Conservation (phyloP, 2,888 invertebrate species). For the Smittia sp. region DNA sequence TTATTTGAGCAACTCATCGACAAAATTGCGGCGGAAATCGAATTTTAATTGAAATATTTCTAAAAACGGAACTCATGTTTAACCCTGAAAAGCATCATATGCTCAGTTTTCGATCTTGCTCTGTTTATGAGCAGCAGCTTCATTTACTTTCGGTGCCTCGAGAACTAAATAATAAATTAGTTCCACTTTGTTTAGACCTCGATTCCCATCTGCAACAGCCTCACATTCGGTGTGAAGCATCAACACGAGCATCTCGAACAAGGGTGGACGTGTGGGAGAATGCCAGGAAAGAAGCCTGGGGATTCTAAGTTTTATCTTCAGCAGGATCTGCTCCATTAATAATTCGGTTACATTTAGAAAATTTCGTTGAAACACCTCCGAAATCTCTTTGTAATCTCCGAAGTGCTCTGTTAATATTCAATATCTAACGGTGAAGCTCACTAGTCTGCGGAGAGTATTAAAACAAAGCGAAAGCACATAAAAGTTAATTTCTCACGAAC, state of each 20-base stretch:
- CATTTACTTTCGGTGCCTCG: not conserved
- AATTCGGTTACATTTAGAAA: not conserved
- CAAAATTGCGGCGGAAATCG: no score
- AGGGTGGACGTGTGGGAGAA: no score
- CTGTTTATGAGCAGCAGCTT: not conserved
- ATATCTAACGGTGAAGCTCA: no score
- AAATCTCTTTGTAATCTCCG: not conserved
- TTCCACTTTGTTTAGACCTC: not conserved
- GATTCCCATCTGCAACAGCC: not conserved
- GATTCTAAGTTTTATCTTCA: no score
- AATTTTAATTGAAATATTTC: no score
- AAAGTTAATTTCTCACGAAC: conserved; percentile 22
- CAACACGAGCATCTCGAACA: not conserved
- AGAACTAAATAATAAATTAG: not conserved
- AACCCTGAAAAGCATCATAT: no score
- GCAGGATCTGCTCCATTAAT: not conserved
- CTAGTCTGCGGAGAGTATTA: no score
- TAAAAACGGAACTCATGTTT: no score
- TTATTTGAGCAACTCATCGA: no score
- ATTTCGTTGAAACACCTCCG: not conserved
- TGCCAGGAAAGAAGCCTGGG: no score
- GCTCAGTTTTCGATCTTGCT: not conserved
- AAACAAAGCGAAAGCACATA: no score
- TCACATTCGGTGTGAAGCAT: not conserved
- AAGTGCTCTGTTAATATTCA: not conserved